Evolutionary conservation across 2,113 vertebrate genomes (phyloP).

Genomic region (Diadophis punctatus): DNA sequence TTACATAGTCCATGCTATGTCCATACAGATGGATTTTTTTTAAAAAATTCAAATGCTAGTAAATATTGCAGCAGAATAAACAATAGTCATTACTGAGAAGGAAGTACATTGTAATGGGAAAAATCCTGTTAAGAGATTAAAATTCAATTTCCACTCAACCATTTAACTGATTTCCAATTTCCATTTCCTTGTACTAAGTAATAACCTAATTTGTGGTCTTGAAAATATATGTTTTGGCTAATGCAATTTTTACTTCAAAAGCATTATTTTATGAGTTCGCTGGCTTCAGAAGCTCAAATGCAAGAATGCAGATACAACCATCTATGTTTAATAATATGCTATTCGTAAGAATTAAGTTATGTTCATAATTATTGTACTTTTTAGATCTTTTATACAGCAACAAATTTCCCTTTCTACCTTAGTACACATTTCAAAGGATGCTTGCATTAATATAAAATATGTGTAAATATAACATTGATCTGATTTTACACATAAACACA

Average conservation of each 20-base stretch:
- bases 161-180: constrained; percentile 25
- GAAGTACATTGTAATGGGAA: constrained; percentile 13
- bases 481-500: neutral
- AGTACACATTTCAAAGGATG: neutral
- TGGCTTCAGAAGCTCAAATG: neutral
- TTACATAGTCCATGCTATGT: neutral
- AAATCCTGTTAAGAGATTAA: constrained; percentile 12
- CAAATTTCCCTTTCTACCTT: neutral
- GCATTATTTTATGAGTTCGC: neutral
- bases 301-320: neutral
- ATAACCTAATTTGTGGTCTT: constrained; percentile 29
- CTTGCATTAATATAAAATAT: neutral
- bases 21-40: neutral
- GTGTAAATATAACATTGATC: neutral
- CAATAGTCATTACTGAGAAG: constrained; percentile 10
- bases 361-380: neutral
- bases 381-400: neutral
- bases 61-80: constrained; percentile 22
- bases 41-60: neutral
- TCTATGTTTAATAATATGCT: neutral
- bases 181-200: constrained; percentile 24
- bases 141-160: constrained; percentile 33
- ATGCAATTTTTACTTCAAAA: constrained; percentile 28
- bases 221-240: constrained; percentile 20
- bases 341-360: neutral